phyloP scores from a whole-genome alignment of 2,797 vertebrate genomes.

The Sparus aurata region DNA sequence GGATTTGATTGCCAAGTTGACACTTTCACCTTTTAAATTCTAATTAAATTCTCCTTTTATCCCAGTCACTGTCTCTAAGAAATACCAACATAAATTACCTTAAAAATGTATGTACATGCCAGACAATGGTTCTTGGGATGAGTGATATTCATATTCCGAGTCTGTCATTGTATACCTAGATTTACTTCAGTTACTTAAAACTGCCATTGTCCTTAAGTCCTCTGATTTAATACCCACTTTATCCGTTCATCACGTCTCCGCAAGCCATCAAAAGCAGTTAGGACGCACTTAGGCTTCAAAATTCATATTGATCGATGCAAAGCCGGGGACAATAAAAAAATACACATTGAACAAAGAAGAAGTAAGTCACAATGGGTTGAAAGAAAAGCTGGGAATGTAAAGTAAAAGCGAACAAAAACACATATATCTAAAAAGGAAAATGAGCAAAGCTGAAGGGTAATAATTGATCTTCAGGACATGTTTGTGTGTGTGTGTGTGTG shows the following conservation, averaged over 20 bases:
- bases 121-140: conserved; percentile 27
- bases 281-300: conserved; percentile 28
- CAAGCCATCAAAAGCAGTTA: conserved; percentile 31
- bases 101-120: conserved; percentile 34
- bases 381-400: neutral
- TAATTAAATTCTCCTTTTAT: conserved; percentile 39
- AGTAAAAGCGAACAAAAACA: conserved; percentile 20
- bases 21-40: conserved; percentile 37
- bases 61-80: conserved; percentile 39
- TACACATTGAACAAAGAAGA: neutral
- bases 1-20: conserved; percentile 40
- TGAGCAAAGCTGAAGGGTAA: conserved; percentile 4
- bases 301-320: conserved; percentile 11
- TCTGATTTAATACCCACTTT: conserved; percentile 40
- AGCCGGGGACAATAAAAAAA: conserved; percentile 14
- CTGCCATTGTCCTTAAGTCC: conserved; percentile 40
- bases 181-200: conserved; percentile 52
- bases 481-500: neutral
- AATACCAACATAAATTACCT: conserved; percentile 52
- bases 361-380: neutral
- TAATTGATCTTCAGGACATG: conserved; percentile 41
- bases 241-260: conserved; percentile 31
- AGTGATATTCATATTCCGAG: conserved; percentile 48
- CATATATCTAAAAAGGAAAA: conserved; percentile 13
- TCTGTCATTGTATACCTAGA: conserved; percentile 4